Base-by-base conservation (phyloP, 2,113 vertebrate species). In the Dendrocopos noguchii region DNA sequence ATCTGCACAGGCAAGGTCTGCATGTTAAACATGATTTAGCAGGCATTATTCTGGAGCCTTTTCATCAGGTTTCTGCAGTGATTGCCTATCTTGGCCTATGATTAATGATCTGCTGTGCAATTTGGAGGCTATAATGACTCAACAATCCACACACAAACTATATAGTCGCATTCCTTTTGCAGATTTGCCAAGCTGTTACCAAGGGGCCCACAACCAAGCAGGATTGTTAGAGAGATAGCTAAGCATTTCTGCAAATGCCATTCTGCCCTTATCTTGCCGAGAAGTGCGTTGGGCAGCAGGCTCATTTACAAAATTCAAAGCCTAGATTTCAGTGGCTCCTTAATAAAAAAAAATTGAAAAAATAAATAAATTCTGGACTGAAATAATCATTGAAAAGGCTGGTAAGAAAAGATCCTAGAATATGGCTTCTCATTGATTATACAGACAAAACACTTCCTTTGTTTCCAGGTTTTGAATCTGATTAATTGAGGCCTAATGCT, bases 71-170 rank as follows among this genome's bases (percentile, higher is more conserved):
- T 96, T 97, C 96, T 64, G 93, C 96, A 73, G 97, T 93, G 97
- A 98, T 98, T 98, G 98, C 97, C 97, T 97, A 98, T 98, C 98
- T 98, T 98, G 98, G 97, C 97, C 98, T 98, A 97, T 98, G 98
- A 98, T 98, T 98, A 98, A 98, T 98, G 98, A 98, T 98, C 98
- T 97, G 98, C 97, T 97, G 95, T 97, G 98, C 97, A 98, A 98
- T 98, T 98, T 98, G 98, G 98, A 97, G 98, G 94, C 98, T 97
- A 96, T 98, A 98, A 98, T 98, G 98, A 98, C 98, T 98, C 97
- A 84, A 91, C 94, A 90, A 98, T 98, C 97, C 97, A 95, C 98
- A 98, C 96, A 97, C 97, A 97, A 97, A 97, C 98, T 97, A 96
- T 97, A 98, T 97, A 98, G 97, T 97, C 95, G 39, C 98, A 98